Conservation (phyloP, 2,888 invertebrate species). For the Volucella inflata region DNA sequence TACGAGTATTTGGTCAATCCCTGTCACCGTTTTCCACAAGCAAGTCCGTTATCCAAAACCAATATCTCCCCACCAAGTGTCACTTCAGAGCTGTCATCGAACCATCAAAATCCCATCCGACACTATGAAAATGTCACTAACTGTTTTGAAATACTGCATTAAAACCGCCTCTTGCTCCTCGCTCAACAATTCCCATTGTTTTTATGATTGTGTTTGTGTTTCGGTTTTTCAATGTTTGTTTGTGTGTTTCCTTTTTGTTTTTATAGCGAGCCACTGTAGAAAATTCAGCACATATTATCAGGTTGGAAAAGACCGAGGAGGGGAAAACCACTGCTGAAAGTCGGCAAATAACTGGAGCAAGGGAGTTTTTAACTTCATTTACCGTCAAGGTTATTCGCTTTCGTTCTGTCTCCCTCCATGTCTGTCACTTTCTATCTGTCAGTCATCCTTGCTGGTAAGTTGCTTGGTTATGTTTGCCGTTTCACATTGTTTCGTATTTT, state of each 20-base stretch:
- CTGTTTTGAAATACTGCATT: too few species aligned
- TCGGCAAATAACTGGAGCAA: constrained; percentile 19
- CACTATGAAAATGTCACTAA: too few species aligned
- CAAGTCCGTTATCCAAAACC: too few species aligned
- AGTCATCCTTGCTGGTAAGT: constrained; percentile 31
- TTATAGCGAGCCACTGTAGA: neutral
- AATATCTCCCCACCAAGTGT: too few species aligned
- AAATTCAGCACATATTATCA: neutral
- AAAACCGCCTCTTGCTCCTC: too few species aligned
- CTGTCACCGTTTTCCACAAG: too few species aligned
- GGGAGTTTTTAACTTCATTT: neutral
- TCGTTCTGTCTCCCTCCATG: constrained; percentile 19
- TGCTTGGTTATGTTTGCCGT: neutral
- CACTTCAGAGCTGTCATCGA: too few species aligned
- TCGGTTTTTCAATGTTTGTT: neutral
- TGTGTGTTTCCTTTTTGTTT: neutral
- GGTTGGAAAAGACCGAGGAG: neutral
- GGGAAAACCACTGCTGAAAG: too few species aligned
- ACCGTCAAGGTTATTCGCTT: neutral
- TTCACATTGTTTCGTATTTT: constrained; percentile 10
- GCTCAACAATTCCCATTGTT: too few species aligned
- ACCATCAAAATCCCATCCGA: too few species aligned
- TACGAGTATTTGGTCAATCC: too few species aligned
- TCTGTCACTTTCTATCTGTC: constrained; percentile 38
- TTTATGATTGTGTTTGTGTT: too few species aligned